phyloP scores from a whole-genome alignment of 2,888 invertebrate genomes.

The Muschampia plurimacula region DNA sequence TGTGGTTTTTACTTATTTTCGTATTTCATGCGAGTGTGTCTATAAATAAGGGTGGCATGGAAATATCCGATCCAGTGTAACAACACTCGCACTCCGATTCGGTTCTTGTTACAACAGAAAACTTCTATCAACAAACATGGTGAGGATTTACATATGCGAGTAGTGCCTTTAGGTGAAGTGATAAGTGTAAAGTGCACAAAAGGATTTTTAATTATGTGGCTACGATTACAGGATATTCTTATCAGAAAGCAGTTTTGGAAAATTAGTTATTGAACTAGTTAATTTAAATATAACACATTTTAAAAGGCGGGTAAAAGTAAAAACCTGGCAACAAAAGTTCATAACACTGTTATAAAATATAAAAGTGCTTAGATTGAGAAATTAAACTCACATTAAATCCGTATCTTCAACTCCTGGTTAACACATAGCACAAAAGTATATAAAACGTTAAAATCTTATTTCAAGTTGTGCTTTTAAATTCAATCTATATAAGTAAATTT shows the following conservation, averaged over 20 bases:
- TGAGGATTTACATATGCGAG: conserved; percentile 58
- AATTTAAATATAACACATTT: neutral
- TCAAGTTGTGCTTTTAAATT: neutral
- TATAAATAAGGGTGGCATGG: conserved; percentile 82
- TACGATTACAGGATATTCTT: neutral
- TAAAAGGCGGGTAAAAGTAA: neutral
- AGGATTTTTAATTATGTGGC: conserved; percentile 3
- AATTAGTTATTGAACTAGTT: neutral
- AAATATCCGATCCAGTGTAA: conserved; percentile 80
- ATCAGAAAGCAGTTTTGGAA: neutral
- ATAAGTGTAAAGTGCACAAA: conserved; percentile 46
- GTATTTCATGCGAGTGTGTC: conserved; percentile 72
- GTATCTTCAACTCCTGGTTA: too few species aligned
- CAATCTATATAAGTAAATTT: neutral
- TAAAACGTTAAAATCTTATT: neutral
- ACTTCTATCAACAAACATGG: conserved; percentile 73
- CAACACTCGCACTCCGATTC: conserved; percentile 84
- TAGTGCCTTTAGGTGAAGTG: conserved; percentile 43
- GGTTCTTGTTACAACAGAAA: conserved; percentile 81
- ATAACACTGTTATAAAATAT: too few species aligned
- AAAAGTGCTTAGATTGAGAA: too few species aligned
- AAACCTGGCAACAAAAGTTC: neutral
- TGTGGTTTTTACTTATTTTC: conserved; percentile 79
- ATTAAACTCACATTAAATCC: too few species aligned
- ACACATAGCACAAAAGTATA: too few species aligned